phyloP scores from a whole-genome alignment of 2,888 invertebrate species.

The Tolmerus cingulatus region DNA sequence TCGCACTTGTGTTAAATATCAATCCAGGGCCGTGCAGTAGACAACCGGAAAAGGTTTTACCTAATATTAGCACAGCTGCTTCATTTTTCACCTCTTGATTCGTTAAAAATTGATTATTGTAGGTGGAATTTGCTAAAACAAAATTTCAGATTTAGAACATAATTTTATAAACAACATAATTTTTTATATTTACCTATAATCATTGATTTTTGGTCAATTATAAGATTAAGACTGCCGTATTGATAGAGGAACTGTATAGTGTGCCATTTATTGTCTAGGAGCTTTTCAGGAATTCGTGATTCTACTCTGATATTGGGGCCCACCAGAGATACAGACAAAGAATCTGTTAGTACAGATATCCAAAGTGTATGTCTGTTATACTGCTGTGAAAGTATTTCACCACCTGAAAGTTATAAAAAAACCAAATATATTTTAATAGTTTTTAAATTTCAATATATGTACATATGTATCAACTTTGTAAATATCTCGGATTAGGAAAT shows the following conservation, averaged over 20 bases:
- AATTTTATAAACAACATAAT: neutral
- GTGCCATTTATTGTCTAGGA: slow-evolving; percentile 85
- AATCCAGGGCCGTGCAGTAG: slow-evolving; percentile 87
- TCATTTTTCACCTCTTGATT: slow-evolving; percentile 76
- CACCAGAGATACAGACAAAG: slow-evolving; percentile 69
- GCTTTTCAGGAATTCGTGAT: slow-evolving; percentile 72
- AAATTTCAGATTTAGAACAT: neutral
- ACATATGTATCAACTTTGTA: too few relatives aligned
- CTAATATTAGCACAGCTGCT: slow-evolving; percentile 78
- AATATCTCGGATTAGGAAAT: too few relatives aligned
- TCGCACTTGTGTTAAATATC: slow-evolving; percentile 73
- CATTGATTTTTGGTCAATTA: slow-evolving; percentile 61
- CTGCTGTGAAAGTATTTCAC: slow-evolving; percentile 75
- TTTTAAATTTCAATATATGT: too few relatives aligned
- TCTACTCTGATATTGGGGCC: slow-evolving; percentile 68
- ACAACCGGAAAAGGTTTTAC: slow-evolving; percentile 84
- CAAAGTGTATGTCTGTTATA: slow-evolving; percentile 71
- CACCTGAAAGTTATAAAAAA: slow-evolving; percentile 64
- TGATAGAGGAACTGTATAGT: slow-evolving; percentile 63
- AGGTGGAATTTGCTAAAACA: slow-evolving; percentile 75
- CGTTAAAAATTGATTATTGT: slow-evolving; percentile 77
- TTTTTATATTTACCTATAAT: slow-evolving; percentile 58
- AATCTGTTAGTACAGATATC: slow-evolving; percentile 69
- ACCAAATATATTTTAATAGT: neutral
- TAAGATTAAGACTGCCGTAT: slow-evolving; percentile 62